Evolutionary conservation across 2,888 invertebrate genomes (phyloP), one percentile per base, ranked within the genome.

Genomic region (Sarcophaga variegata): DNA sequence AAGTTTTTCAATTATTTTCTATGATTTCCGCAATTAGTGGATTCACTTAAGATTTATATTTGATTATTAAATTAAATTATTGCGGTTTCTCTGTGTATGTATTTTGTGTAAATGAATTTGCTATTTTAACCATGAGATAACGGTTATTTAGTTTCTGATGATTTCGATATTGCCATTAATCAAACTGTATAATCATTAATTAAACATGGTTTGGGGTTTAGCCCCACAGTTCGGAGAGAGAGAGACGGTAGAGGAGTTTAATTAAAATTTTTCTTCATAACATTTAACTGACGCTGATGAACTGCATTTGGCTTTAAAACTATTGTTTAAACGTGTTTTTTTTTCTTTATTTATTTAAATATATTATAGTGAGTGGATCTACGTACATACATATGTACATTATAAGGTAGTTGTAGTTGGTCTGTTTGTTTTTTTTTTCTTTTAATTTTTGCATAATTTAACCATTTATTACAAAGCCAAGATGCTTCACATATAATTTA

Each of bases 371-470:
- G 14, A 49, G 1, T 22, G 1, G 1, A 22, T 22, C 4, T 14
- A 4, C 6, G 1, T 37, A 37, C 2, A 0, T 37, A 37, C 10
- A 2, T 37, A 17, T 17, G 4, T 54, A 54, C 54, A 2, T 54
- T 54, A 17, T 54, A 37, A 37, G 12, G 3, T 54, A 14, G 54
- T 54, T 54, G 54, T 14, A 12, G 49, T 49, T 49, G 49, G 11
- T 49, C 12, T 49, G 11, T 4, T 49, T 22, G 22, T 49, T 6
- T 27, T 20, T 25, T 8, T 74, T 74, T 60, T 74, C 3, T 88
- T 89, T 87, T 89, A 54, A 54, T 14, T 91, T 92, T 92, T 92
- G 91, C 92, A 92, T 92, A 92, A 92, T 91, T 91, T 90, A 91
- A 90, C 92, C 91, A 91, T 92, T 92, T 91, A 91, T 92, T 91